phyloP scores from a whole-genome alignment of 2,113 vertebrate genomes.

The Heterotilapia buettikoferi region DNA sequence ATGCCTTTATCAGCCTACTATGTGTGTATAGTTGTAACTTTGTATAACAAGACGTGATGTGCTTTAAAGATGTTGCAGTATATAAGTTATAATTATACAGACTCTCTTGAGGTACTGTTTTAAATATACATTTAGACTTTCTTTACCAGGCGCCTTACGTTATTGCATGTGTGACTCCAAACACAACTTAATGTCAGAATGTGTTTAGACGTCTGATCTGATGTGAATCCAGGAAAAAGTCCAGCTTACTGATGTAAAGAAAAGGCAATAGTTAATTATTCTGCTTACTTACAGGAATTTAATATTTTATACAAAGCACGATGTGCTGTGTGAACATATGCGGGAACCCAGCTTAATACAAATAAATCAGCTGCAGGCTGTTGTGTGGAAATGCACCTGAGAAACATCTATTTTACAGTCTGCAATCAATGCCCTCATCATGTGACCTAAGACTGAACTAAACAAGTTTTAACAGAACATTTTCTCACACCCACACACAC shows the following conservation, averaged over 20 bases:
- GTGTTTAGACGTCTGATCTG: not conserved
- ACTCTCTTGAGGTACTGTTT: not conserved
- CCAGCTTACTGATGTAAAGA: not conserved
- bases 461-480: not conserved
- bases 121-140: not conserved
- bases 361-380: not conserved
- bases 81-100: not conserved
- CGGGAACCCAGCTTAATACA: not conserved
- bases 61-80: not conserved
- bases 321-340: not conserved
- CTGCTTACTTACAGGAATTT: not conserved
- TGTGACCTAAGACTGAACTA: not conserved
- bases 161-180: not conserved
- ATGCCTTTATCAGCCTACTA: not conserved
- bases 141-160: not conserved
- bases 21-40: not conserved
- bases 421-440: fast-evolving
- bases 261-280: not conserved
- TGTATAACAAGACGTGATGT: not conserved
- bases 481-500: not conserved
- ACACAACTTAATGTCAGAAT: not conserved
- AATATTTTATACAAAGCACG: not conserved
- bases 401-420: not conserved
- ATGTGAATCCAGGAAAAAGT: not conserved
- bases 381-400: not conserved